Conservation (phyloP, 2,797 vertebrate genomes). For the Parauchenoglanis punctatus region DNA sequence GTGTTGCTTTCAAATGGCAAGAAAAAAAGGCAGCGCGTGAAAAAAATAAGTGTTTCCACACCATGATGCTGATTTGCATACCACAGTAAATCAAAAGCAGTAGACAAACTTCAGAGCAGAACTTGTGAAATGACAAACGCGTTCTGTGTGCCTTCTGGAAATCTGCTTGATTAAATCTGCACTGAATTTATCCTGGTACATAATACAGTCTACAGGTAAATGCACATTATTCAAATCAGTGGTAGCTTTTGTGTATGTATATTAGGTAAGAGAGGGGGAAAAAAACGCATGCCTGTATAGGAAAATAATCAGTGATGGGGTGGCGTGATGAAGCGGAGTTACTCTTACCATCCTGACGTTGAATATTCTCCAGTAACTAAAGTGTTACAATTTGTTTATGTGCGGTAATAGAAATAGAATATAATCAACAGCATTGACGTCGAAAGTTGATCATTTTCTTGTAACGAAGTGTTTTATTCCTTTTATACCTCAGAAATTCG, state of each 20-base stretch:
- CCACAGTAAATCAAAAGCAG: constrained; percentile 57
- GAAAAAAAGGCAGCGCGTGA: constrained; percentile 47
- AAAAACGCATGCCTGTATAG: not conserved
- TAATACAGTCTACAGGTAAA: constrained; percentile 17
- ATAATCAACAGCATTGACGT: not conserved
- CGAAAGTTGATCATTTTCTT: not conserved
- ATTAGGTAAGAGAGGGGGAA: not conserved
- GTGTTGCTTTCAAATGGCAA: constrained; percentile 81
- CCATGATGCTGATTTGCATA: constrained; percentile 68
- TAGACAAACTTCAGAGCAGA: constrained; percentile 39
- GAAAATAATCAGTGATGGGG: not conserved
- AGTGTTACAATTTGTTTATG: not conserved
- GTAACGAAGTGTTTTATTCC: not conserved
- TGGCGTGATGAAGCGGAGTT: not conserved
- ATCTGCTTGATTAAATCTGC: not conserved
- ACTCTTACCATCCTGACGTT: not conserved
- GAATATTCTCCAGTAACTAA: not conserved
- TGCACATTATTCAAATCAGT: constrained; percentile 19
- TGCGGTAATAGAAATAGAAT: not conserved
- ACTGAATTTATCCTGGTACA: not conserved
- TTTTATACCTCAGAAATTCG: not conserved
- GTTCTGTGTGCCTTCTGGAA: constrained; percentile 26
- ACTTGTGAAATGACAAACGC: constrained; percentile 48
- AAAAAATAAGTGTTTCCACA: constrained; percentile 67
- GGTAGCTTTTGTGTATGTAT: not conserved